phyloP scores from a whole-genome alignment of 2,113 vertebrate species.

The Podarcis muralis region DNA sequence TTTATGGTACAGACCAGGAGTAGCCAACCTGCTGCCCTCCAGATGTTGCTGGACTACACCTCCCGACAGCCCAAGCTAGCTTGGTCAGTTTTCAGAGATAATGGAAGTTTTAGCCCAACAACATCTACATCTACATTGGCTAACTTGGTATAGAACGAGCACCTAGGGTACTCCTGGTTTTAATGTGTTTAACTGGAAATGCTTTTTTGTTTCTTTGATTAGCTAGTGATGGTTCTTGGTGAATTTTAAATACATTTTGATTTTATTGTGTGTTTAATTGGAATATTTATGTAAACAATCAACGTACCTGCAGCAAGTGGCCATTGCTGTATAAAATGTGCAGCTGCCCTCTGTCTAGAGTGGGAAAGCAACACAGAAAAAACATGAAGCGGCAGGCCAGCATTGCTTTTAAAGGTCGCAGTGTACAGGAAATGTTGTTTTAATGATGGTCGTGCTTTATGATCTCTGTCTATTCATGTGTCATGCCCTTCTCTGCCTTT shows the following conservation, averaged over 20 bases:
- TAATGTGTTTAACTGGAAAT: not conserved
- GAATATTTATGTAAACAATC: not conserved
- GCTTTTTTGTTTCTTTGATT: not conserved
- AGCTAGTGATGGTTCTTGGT: not conserved
- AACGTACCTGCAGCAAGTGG: not conserved
- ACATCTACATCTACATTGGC: too few species aligned
- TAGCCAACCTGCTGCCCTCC: too few species aligned
- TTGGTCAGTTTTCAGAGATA: too few species aligned
- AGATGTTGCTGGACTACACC: too few species aligned
- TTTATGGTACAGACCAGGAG: not conserved
- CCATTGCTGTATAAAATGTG: not conserved
- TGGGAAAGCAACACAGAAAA: not conserved
- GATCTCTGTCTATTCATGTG: not conserved
- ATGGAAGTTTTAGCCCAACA: too few species aligned
- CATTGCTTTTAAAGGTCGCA: not conserved
- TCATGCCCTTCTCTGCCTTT: not conserved
- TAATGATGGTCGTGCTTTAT: not conserved
- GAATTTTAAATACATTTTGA: not conserved
- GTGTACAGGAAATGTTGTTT: not conserved
- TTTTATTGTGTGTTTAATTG: not conserved
- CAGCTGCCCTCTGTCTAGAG: not conserved
- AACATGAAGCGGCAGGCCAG: not conserved
- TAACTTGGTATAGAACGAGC: not conserved
- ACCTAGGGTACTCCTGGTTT: not conserved
- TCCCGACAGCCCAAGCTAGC: too few species aligned